Evolutionary conservation across 2,113 vertebrate genomes (phyloP), one percentile per base, ranked within the genome.

Genomic region (Columbina picui): DNA sequence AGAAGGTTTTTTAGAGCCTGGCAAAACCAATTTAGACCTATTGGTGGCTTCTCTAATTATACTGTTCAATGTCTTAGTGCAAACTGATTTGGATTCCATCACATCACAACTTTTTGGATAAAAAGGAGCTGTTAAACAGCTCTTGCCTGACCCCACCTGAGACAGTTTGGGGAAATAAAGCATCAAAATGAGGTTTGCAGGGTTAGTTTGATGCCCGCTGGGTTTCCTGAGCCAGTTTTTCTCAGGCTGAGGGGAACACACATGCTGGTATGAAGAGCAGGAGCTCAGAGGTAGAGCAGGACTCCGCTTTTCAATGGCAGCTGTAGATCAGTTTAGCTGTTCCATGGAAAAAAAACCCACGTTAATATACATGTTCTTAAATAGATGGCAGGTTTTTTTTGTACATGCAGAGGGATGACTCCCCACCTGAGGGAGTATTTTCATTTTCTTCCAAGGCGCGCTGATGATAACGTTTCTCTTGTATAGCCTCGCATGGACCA

Each of bases 401-500:
- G 7, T 22, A 12, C 32, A 4, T 19, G 15, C 15, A 65, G 67
- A 32, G 47, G 15, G 14, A 19, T 65, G 27, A 45, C 18, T 45
- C 18, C 43, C 43, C 43, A 45, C 43, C 43, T 45, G 1, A 78
- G 86, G 57, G 41, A 45, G 13, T 2, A 3, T 27, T 80, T 19
- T 17, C 22, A 5, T 95, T 87, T 52, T 14, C 27, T 53, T 75
- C 39, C 49, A 12, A 78, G 34, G 4, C 27, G 5, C 64, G 30
- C 43, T 70, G 83, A 34, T 29, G 8, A 29, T 91, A 69, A 27
- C 27, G 50, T 94, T 75, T 92, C 43, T 94, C 50, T 95, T 38
- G 93, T 94, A 22, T 45, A 99, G 99, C 99, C 99, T 81, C 99
- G 99, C 30, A 99, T 99, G 99, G 99, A 99, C 97, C 99, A 99